A percentile compares a stretch with the other conserved stretches of the same genome.
Conservation (phyloP, 2,113 vertebrate species). For the Cyanocitta stelleri region DNA sequence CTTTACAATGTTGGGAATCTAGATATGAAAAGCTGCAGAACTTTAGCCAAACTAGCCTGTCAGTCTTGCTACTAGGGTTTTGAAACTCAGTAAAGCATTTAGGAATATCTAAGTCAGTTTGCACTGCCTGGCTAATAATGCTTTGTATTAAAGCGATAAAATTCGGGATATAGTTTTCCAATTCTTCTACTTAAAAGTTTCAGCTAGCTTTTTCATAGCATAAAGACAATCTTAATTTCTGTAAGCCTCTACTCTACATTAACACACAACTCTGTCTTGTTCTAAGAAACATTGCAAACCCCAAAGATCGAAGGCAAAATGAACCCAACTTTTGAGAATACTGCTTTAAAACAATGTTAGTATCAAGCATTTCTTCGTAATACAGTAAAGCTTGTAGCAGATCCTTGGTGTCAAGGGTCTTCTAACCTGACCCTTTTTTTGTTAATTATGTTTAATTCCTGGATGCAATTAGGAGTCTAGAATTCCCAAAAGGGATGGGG, state of each 20-base stretch:
- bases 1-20: not conserved
- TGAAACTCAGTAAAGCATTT: not conserved
- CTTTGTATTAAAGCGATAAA: not conserved
- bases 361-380: not conserved
- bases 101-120: not conserved
- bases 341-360: not conserved
- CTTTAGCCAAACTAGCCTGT: not conserved
- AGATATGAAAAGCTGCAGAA: not conserved
- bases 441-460: not conserved
- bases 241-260: not conserved
- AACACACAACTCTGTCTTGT: not conserved
- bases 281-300: not conserved
- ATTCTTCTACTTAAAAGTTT: not conserved
- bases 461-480: not conserved
- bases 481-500: not conserved
- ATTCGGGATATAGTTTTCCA: not conserved
- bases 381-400: not conserved
- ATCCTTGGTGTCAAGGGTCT: not conserved
- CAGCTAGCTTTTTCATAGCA: not conserved
- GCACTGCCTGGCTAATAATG: not conserved
- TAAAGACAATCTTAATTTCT: not conserved
- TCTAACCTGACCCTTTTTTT: not conserved
- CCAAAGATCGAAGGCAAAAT: not conserved
- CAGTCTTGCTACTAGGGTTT: not conserved
- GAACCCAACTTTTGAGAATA: not conserved